Evolutionary conservation across 2,888 invertebrate genomes (phyloP), one percentile per base, ranked within the genome.

Genomic region (Netelia fuscicornis): DNA sequence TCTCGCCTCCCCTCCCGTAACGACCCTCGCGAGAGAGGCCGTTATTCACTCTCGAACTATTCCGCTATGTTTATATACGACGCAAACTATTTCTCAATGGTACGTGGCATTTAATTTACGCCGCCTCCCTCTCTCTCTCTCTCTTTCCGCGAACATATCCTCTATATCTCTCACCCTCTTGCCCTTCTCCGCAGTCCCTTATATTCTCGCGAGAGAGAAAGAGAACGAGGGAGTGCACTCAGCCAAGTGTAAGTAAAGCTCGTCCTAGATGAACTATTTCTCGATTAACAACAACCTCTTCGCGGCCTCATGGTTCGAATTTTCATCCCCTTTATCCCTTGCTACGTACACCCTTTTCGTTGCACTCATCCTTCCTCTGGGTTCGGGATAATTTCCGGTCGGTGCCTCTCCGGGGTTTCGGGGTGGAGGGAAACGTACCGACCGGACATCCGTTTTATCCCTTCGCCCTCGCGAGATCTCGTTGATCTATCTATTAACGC

Each of bases 21-120:
- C 89, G 90, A 90, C 87, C 88, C 90, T 88, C 52, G 67, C 84
- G 89, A 72, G 72, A 44, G 23, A 86, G 88, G 86, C 86, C 86
- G 87, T 90, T 87, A 86, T 88, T 90, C 88, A 88, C 86, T 86
- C 87, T 86, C 87, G 86, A 89, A 91, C 87, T 86, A 89, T 88
- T 83, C 88, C 81, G 85, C 86, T 84, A 87, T 87, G 87, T 86
- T 87, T 87, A 87, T 87, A 84, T 86, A 84, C 82, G 64, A 85
- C 87, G 81, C 86, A 86, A 87, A 87, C 86, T 87, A 87, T 87
- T 87, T 87, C 86, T 86, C 87, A 87, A 87, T 87, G 85, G 85
- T 86, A 87, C 86, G 82, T 87, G 87, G 87, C 87, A 87, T 87
- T 87, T 87, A 87, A 87, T 87, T 87, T 86, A 87, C 87, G 83